Conservation (phyloP, 2,888 invertebrate species). For the Meta bourneti region DNA sequence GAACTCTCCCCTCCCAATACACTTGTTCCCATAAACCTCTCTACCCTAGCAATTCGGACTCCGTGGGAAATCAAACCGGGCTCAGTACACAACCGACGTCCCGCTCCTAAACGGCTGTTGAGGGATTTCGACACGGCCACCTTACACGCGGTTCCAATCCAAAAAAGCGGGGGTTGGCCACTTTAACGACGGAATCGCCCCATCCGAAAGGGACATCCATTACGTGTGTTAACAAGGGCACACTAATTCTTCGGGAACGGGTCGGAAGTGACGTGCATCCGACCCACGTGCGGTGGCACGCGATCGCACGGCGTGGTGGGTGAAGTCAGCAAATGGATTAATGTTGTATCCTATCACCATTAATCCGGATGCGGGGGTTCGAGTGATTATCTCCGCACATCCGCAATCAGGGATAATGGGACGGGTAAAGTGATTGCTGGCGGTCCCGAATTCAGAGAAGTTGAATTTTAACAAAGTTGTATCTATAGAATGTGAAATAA, state of each 20-base stretch:
- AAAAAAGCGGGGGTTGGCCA: neutral
- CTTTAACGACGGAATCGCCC: neutral
- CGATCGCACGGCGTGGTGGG: neutral
- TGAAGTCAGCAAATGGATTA: constrained; percentile 44
- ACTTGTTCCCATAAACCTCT: neutral
- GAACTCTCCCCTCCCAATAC: neutral
- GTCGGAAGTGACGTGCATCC: constrained; percentile 37
- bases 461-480: too few relatives aligned
- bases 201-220: constrained; percentile 43
- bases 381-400: constrained; percentile 41
- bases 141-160: neutral
- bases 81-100: constrained; percentile 29
- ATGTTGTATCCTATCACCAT: constrained; percentile 22
- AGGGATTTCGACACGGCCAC: constrained; percentile 64
- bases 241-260: constrained; percentile 35
- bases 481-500: too few relatives aligned
- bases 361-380: constrained; percentile 15
- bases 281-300: constrained; percentile 1
- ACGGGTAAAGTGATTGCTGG: neutral
- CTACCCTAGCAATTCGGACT: neutral
- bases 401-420: constrained; percentile 59
- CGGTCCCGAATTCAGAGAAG: neutral
- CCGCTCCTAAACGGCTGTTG: constrained; percentile 31
- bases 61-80: constrained; percentile 49
- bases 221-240: constrained; percentile 54